Evolutionary conservation across 2,797 vertebrate species (phyloP), one percentile per base, ranked within the genome.

Genomic region (Salarias fasciatus): DNA sequence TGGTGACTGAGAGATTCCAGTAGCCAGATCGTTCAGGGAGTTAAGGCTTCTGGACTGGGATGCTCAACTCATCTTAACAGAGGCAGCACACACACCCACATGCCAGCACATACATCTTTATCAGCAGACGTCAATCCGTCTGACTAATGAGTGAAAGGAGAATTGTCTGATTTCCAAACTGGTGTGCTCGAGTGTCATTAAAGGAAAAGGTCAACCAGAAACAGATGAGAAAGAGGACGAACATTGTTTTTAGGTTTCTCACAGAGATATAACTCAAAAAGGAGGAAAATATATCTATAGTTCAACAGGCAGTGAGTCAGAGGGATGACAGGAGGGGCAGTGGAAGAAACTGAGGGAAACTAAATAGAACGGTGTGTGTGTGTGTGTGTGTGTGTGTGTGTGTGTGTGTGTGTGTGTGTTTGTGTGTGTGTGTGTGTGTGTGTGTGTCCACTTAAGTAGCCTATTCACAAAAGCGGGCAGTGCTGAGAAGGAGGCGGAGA

Each of bases 31-130:
- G 8, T 29, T 72, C 53, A 18, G 56, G 3, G 50, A 86, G 79
- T 88, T 80, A 79, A 89, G 90, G 90, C 85, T 72, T 77, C 89
- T 80, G 71, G 75, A 54, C 72, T 77, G 82, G 38, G 64, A 72
- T 79, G 72, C 72, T 75, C 28, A 77, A 83, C 54, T 48, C 63
- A 66, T 40, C 71, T 70, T 33, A 57, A 49, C 59, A 44, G 54
- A 65, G 70, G 63, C 76, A 38, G n/a, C n/a, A 75, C 46, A 71
- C 76, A 72, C 50, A 57, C 6, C 11, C 65, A 38, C 44, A 53
- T 11, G 14, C 41, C 60, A 11, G 42, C 60, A 80, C 50, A 72
- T 56, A 57, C 61, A 58, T 30, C 9, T 68, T 84, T 71, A 72
- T 89, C 84, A 79, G 78, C 29, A 78, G 44, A 45, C 52, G 38